Conservation (phyloP, 2,888 invertebrate genomes). For the Gryllus longicercus region DNA sequence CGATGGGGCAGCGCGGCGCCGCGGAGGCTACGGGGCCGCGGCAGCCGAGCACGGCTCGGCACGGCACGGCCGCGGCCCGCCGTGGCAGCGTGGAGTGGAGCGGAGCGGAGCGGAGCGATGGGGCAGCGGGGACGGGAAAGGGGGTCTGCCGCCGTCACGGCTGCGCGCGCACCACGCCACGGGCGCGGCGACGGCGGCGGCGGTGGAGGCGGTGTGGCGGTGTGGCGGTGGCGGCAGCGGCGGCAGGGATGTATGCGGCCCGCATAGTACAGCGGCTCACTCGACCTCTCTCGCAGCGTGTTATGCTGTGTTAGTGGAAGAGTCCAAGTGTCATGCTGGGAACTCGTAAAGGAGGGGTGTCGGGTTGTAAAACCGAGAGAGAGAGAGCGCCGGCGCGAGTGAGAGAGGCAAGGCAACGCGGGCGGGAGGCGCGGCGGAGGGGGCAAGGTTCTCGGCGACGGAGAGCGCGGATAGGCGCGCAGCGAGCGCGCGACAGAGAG, state of each 20-base stretch:
- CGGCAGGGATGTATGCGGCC: background rate
- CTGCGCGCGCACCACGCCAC: background rate
- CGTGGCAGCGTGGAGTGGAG: background rate
- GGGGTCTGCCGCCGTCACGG: background rate
- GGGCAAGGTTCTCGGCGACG: too few species aligned
- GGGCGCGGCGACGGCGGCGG: background rate
- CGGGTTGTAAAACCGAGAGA: slow-evolving; percentile 2
- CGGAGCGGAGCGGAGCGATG: background rate
- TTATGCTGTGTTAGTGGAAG: slow-evolving; percentile 10
- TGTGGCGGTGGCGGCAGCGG: background rate
- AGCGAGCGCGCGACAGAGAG: too few species aligned
- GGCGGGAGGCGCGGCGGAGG: too few species aligned
- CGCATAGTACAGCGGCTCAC: background rate
- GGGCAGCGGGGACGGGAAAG: background rate
- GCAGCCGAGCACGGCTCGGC: background rate
- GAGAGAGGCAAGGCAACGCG: too few species aligned
- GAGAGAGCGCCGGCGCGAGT: background rate
- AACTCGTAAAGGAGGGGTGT: background rate
- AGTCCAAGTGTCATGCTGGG: background rate
- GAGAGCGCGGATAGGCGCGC: too few species aligned
- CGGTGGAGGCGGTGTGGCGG: background rate
- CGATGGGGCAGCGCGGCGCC: background rate
- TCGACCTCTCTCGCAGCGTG: background rate
- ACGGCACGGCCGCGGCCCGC: background rate
- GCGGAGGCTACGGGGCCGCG: background rate